These are phyloP conservation scores for Gibbula magus DNA, from an alignment of 2,888 invertebrate species.

Conservation along the genomic window DNA sequence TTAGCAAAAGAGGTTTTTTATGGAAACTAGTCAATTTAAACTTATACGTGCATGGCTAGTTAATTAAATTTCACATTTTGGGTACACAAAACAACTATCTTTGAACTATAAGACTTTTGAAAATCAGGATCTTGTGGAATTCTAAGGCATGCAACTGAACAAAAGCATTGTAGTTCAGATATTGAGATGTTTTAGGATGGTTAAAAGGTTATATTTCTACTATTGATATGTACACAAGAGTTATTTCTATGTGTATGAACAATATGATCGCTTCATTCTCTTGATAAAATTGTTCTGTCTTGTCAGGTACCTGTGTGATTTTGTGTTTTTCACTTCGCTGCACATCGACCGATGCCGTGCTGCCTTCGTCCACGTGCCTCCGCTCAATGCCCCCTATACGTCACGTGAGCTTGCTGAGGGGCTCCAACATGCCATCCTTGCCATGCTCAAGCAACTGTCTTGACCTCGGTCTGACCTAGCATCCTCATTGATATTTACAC, in stretches of 20 bases:
- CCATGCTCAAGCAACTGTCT: conserved; percentile 71
- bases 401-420: conserved; percentile 80
- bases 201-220: too few relatives aligned
- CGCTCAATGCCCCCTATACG: conserved; percentile 80
- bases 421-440: conserved; percentile 73
- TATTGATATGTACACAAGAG: too few relatives aligned
- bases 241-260: too few relatives aligned
- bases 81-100: too few relatives aligned
- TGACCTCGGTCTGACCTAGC: not conserved
- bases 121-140: too few relatives aligned
- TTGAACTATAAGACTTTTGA: too few relatives aligned
- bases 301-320: conserved; percentile 86
- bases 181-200: too few relatives aligned
- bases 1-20: not conserved
- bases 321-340: conserved; percentile 86
- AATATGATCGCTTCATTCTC: not conserved
- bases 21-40: too few relatives aligned
- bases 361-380: conserved; percentile 88
- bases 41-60: too few relatives aligned
- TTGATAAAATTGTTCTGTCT: not conserved
- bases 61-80: too few relatives aligned
- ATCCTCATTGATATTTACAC: not conserved
- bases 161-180: too few relatives aligned
- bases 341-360: conserved; percentile 79
- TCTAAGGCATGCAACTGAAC: too few relatives aligned